Percentiles rank a stretch among this genome's conserved stretches.
phyloP scores from a whole-genome alignment of 2,113 vertebrate genomes.

The Melanerpes aurifrons region DNA sequence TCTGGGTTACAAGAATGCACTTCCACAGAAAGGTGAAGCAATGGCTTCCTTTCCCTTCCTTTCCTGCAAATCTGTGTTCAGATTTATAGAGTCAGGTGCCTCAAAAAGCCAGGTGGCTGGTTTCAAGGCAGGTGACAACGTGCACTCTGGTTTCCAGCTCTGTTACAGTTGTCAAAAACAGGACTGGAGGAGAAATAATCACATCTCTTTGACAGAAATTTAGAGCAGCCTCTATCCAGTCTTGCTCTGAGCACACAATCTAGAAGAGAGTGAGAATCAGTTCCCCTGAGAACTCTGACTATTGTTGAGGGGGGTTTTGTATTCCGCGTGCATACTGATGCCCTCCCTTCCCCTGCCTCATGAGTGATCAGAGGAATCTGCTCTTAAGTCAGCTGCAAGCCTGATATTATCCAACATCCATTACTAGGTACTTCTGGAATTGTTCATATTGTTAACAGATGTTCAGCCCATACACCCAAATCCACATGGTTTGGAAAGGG shows the following conservation, averaged over 20 bases:
- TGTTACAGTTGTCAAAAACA: not conserved
- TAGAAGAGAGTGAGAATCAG: not conserved
- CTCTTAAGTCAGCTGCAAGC: not conserved
- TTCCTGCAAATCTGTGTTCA: not conserved
- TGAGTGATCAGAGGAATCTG: not conserved
- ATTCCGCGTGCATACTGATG: not conserved
- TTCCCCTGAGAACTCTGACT: not conserved
- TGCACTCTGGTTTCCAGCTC: not conserved
- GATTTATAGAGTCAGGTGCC: not conserved
- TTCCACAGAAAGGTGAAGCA: not conserved
- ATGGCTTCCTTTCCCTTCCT: not conserved
- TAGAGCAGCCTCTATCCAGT: not conserved
- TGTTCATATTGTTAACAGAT: too few species aligned
- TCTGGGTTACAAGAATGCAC: too few species aligned
- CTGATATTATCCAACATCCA: not conserved
- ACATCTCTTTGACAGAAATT: not conserved
- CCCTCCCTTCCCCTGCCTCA: not conserved
- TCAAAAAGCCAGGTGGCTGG: not conserved
- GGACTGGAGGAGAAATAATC: not conserved
- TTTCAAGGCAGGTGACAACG: not conserved
- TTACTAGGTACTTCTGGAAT: too few species aligned
- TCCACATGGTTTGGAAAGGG: not conserved
- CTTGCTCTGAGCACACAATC: not conserved
- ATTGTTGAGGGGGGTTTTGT: not conserved
- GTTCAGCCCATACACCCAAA: too few species aligned